phyloP scores from a whole-genome alignment of 2,888 invertebrate species.

The Agelastica alni region DNA sequence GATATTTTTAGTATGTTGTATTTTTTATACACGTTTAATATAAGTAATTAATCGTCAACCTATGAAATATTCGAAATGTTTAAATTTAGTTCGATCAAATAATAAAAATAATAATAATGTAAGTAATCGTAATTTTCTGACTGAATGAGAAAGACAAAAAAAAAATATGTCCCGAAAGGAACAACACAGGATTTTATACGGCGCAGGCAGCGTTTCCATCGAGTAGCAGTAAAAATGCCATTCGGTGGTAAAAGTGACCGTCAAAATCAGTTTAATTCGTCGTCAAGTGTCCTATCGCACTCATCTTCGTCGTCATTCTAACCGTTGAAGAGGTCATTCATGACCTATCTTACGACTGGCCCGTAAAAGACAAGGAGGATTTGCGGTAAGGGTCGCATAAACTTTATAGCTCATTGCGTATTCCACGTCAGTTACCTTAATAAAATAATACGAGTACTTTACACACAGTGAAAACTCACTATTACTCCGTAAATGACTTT shows the following conservation, averaged over 20 bases:
- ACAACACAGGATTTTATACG: constrained; percentile 10
- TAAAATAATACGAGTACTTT: constrained; percentile 50
- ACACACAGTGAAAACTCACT: constrained; percentile 31
- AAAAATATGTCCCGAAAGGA: not conserved
- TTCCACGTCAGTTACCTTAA: constrained; percentile 57
- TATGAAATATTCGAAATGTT: too few relatives aligned
- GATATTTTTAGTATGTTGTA: too few relatives aligned
- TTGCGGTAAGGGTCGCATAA: constrained; percentile 57
- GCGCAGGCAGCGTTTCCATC: constrained; percentile 5
- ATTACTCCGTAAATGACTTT: not conserved
- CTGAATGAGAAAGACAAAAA: too few relatives aligned
- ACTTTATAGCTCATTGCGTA: constrained; percentile 57
- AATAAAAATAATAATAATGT: too few relatives aligned
- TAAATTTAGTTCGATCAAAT: too few relatives aligned
- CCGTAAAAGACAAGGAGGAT: constrained; percentile 55
- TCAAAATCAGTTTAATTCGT: constrained; percentile 44
- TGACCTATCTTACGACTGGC: constrained; percentile 52
- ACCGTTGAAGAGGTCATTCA: constrained; percentile 54
- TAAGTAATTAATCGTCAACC: too few relatives aligned
- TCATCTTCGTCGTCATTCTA: constrained; percentile 48
- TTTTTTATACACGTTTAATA: too few relatives aligned
- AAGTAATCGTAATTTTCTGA: too few relatives aligned
- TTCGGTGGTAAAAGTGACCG: constrained; percentile 30
- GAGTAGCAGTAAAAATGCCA: constrained; percentile 17
- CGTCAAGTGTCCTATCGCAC: constrained; percentile 52